Base-by-base conservation (phyloP, 2,113 vertebrate species). In the Ammodytes dubius region DNA sequence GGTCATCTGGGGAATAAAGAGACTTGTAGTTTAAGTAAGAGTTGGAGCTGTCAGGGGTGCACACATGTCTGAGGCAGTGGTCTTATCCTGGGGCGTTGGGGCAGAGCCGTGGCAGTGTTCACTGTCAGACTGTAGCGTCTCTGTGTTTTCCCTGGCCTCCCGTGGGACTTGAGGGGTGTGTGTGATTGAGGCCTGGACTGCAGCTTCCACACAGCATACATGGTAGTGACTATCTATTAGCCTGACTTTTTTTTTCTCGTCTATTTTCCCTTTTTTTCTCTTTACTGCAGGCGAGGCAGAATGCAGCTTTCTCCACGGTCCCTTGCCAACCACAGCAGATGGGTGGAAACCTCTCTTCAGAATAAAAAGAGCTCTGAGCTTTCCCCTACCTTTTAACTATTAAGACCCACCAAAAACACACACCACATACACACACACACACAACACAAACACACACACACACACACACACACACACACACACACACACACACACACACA, bases 131-230 rank as follows among this genome's bases (percentile, higher is more conserved):
- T 60, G 69, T 87, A 81, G 79, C 80, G 60, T 89, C 84, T 85
- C 84, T 87, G 84, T 86, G 80, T 84, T 27, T 27, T 83, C 60
- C 60, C 39, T 7, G 14, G 8, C 57, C 88, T 87, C 89, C 81
- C 70, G 4, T 69, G 82, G 84, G 91, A 88, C 84, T 67, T 78
- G 75, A 84, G 77, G 40, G 42, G 67, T 81, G 53, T 81, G 53
- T 81, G 78, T 92, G 91, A 92, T 89, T 88, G 89, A 91, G 85
- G 85, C 86, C 90, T 88, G 88, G 93, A 90, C 88, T 90, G 80
- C 81, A 82, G 86, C 81, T 81, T 83, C 47, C 52, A 77, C 56
- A 46, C 77, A 71, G 78, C 72, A 77, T 86, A 88, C 58, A 79
- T 86, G 78, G 76, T 77, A 75, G 82, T 83, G 81, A 85, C 66